phyloP scores from a whole-genome alignment of 2,888 invertebrate species.

The Caenorhabditis wallacei region DNA sequence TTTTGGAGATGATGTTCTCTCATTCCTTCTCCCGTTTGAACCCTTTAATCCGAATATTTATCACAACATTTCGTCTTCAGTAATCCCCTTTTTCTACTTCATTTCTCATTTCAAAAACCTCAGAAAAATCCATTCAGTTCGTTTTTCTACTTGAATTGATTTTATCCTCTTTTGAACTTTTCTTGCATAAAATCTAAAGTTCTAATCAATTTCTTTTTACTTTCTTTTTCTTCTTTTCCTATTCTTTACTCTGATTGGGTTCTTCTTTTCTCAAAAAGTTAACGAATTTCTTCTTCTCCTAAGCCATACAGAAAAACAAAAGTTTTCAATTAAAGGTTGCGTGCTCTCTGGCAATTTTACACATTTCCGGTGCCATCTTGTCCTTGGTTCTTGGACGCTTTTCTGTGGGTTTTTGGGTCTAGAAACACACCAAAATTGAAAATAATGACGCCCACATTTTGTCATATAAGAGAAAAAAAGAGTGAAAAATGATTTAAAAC shows the following conservation, averaged over 20 bases:
- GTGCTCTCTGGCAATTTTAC: conserved; percentile 41
- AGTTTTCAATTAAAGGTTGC: conserved; percentile 41
- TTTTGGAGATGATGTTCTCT: conserved; percentile 16
- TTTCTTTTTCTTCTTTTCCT: background rate
- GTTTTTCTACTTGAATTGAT: conserved; percentile 4
- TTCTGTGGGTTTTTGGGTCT: background rate
- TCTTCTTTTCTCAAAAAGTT: background rate
- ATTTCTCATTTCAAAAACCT: background rate
- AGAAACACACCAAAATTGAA: conserved; percentile 17
- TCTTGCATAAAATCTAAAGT: background rate
- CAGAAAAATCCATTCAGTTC: conserved; percentile 6
- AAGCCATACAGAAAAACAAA: too few relatives aligned
- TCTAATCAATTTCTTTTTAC: conserved; percentile 10
- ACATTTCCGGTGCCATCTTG: conserved; percentile 42
- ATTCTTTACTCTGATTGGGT: conserved; percentile 22
- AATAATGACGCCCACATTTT: conserved; percentile 14
- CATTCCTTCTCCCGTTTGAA: background rate
- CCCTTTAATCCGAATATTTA: conserved; percentile 31
- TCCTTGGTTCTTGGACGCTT: conserved; percentile 14
- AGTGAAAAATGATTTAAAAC: conserved; percentile 9
- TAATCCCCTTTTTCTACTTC: conserved; percentile 9
- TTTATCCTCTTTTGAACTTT: conserved; percentile 2
- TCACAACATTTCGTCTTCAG: conserved; percentile 18
- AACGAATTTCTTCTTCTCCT: conserved; percentile 1
- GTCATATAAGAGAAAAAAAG: background rate